phyloP scores from a whole-genome alignment of 2,797 vertebrate genomes.

The Acanthiza pusilla region DNA sequence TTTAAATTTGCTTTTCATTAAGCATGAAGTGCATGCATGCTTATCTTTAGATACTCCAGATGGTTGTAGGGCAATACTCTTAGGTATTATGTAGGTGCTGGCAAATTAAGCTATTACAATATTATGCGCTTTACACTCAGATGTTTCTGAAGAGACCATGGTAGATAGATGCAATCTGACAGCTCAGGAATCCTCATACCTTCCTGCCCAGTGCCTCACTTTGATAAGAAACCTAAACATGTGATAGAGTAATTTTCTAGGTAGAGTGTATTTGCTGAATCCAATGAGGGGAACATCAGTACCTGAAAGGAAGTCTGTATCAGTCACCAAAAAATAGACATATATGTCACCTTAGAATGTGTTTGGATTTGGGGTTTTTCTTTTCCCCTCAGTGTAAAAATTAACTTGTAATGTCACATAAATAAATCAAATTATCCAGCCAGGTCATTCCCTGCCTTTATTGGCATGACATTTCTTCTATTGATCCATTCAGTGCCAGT shows the following conservation, averaged over 20 bases:
- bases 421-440: neutral
- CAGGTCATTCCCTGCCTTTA: neutral
- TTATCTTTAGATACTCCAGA: neutral
- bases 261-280: neutral
- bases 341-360: neutral
- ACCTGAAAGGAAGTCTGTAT: neutral
- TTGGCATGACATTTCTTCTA: neutral
- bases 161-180: neutral
- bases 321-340: neutral
- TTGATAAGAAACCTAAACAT: neutral
- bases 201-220: neutral
- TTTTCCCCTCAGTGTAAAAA: neutral
- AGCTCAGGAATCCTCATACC: neutral
- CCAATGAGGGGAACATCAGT: neutral
- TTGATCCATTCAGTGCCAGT: neutral
- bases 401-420: neutral
- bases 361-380: accelerated
- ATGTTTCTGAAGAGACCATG: neutral
- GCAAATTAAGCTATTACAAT: neutral
- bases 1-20: neutral
- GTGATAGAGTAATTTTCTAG: neutral
- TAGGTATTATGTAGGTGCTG: neutral
- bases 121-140: neutral
- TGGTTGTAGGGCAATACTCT: neutral
- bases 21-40: neutral